phyloP scores from a whole-genome alignment of 1,140 invertebrate species.

The Harpegnathos saltator region DNA sequence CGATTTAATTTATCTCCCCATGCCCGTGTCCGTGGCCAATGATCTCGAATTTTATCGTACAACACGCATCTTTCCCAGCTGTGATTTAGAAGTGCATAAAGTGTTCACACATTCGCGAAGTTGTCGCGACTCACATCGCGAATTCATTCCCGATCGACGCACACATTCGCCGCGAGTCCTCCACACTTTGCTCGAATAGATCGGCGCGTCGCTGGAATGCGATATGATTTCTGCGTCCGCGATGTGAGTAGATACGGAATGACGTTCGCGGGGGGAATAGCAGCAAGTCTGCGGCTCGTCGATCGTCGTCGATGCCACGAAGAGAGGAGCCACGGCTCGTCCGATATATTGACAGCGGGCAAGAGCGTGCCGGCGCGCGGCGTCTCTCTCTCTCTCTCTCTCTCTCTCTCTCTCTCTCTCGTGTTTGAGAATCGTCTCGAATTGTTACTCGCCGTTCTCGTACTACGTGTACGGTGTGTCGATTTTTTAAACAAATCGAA shows the following conservation, averaged over 20 bases:
- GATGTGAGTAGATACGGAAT: conserved; percentile 51
- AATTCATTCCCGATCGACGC: neutral
- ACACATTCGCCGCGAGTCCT: too few species aligned
- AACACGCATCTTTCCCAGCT: neutral
- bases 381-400: too few species aligned
- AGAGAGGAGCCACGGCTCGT: conserved; percentile 29
- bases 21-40: too few species aligned
- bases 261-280: conserved; percentile 32
- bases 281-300: conserved; percentile 42
- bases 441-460: conserved; percentile 78
- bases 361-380: conserved; percentile 65
- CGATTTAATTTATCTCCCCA: too few species aligned
- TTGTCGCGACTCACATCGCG: too few species aligned
- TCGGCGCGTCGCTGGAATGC: conserved; percentile 53
- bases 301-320: conserved; percentile 61
- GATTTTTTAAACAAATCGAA: conserved; percentile 82
- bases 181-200: conserved; percentile 33
- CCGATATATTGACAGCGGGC: conserved; percentile 74
- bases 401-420: too few species aligned
- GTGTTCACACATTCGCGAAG: too few species aligned
- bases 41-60: too few species aligned
- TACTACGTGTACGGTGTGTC: conserved; percentile 57
- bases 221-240: conserved; percentile 50
- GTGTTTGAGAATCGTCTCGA: conserved; percentile 71
- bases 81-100: conserved; percentile 37